Conservation (phyloP, 2,888 invertebrate species). For the Temnothorax ravouxi region DNA sequence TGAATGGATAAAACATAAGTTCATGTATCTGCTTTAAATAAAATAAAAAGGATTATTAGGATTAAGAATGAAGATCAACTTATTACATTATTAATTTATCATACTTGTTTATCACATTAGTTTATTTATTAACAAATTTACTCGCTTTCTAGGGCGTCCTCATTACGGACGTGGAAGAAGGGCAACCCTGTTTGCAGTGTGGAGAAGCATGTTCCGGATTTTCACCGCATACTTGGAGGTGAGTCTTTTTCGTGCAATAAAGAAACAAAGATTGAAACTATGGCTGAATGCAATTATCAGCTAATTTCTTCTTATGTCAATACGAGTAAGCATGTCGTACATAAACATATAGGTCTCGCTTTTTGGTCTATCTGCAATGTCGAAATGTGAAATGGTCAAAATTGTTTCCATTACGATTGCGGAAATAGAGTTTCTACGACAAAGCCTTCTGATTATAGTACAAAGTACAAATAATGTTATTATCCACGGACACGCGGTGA, state of each 20-base stretch:
- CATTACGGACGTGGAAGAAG: constrained; percentile 95
- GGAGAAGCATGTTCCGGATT: constrained; percentile 94
- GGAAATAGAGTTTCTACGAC: background rate
- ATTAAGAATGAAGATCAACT: background rate
- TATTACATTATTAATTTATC: background rate
- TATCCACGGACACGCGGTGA: background rate
- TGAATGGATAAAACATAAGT: background rate
- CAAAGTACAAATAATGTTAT: background rate
- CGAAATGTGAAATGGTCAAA: background rate
- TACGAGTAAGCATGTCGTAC: too few relatives aligned
- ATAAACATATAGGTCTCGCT: background rate
- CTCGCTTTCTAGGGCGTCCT: constrained; percentile 91
- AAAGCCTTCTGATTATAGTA: background rate
- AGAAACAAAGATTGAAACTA: background rate
- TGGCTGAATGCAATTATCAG: background rate
- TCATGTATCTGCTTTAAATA: background rate
- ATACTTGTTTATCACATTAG: background rate
- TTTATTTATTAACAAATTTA: background rate
- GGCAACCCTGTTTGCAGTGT: constrained; percentile 95
- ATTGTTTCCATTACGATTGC: background rate
- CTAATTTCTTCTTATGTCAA: background rate
- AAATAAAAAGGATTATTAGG: background rate
- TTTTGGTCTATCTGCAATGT: background rate
- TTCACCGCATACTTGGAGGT: constrained; percentile 96
- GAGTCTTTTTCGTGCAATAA: constrained; percentile 83